phyloP scores from a whole-genome alignment of 2,113 vertebrate species.

The Daphoenositta chrysoptera region DNA sequence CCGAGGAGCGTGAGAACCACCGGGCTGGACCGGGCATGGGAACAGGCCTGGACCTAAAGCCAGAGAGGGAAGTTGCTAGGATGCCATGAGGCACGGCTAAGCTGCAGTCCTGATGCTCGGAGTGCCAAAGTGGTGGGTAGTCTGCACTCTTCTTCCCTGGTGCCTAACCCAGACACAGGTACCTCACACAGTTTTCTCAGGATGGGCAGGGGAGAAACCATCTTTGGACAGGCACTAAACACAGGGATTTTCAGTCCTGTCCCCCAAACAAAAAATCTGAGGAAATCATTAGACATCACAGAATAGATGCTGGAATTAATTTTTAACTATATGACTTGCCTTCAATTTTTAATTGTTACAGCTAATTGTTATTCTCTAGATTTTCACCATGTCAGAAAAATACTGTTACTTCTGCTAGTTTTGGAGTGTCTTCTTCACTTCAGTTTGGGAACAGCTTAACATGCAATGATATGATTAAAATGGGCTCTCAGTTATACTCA shows the following conservation, averaged over 20 bases:
- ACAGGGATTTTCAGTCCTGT: background rate
- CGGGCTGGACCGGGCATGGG: background rate
- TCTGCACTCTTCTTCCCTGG: background rate
- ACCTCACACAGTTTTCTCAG: background rate
- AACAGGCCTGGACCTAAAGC: background rate
- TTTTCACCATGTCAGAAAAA: background rate
- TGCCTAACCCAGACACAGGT: background rate
- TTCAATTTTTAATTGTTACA: background rate
- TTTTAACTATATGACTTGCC: background rate
- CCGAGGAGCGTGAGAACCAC: background rate
- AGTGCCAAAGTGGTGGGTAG: fast-evolving
- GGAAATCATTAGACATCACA: background rate
- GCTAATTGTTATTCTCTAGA: background rate
- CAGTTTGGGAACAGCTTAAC: background rate
- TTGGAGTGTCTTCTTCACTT: background rate
- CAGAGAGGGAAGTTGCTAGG: background rate
- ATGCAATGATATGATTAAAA: background rate
- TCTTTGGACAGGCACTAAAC: background rate
- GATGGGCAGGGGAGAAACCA: background rate
- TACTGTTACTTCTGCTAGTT: background rate
- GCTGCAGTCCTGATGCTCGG: background rate
- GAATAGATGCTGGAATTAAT: background rate
- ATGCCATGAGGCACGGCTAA: background rate
- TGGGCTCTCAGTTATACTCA: background rate
- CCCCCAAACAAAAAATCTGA: background rate